phyloP scores from a whole-genome alignment of 2,797 vertebrate species.

The Limosa lapponica region DNA sequence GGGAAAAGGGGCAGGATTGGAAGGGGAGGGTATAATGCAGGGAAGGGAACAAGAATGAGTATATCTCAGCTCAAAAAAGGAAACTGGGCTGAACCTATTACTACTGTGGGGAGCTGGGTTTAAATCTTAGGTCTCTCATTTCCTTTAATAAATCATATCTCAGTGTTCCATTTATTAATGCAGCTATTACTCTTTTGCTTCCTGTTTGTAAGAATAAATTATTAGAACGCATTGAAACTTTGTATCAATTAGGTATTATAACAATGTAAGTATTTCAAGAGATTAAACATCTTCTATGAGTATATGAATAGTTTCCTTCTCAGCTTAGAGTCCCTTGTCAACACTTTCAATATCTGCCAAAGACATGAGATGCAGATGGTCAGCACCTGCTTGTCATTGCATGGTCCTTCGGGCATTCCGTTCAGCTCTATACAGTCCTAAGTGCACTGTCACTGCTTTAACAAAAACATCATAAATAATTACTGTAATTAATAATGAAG shows the following conservation, averaged over 20 bases:
- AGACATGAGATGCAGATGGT: conserved; percentile 36
- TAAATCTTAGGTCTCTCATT: not conserved
- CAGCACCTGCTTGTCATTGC: conserved; percentile 30
- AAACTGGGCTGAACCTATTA: not conserved
- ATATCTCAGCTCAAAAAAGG: not conserved
- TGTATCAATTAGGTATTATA: not conserved
- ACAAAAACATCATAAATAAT: conserved; percentile 54
- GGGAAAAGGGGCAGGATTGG: not conserved
- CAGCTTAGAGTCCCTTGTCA: not conserved
- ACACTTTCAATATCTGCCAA: not conserved
- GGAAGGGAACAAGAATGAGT: not conserved
- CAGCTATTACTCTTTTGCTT: not conserved
- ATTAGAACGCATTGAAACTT: not conserved
- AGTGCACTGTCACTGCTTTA: conserved; percentile 43
- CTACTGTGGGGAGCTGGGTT: not conserved
- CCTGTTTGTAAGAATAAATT: not conserved
- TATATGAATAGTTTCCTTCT: not conserved
- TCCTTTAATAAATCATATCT: not conserved
- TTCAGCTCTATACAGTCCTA: not conserved
- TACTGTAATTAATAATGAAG: conserved; percentile 51
- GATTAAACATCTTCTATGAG: not conserved
- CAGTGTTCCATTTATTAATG: not conserved
- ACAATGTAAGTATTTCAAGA: not conserved
- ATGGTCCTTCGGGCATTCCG: not conserved
- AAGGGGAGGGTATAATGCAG: not conserved